Base-by-base conservation (phyloP, 2,888 invertebrate genomes). In the Tenthredo livida region DNA sequence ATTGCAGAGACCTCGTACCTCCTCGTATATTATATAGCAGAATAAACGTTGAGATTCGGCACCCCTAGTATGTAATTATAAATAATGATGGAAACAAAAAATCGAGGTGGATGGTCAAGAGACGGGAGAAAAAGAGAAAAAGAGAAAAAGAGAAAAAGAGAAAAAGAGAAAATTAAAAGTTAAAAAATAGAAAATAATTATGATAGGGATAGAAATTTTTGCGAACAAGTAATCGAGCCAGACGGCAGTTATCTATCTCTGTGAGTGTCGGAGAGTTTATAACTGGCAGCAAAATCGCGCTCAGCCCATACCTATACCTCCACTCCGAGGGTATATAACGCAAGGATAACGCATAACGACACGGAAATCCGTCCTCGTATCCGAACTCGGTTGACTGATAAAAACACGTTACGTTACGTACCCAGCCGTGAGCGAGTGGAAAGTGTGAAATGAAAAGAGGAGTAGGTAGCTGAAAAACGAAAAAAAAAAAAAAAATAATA, bases 291-390 rank as follows among this genome's bases (percentile, higher is more conserved):
- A 21, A 54, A 73, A 73, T 21, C 77, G 54, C 33, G 29, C 2
- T 7, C 43, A 47, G 9, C 12, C 47, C 37, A 6, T 25, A 75
- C 25, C 47, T 40, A 47, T 47, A 9, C 33, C 43, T 47, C 15
- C 4, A 70, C 61, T 61, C 72, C 9, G n/a, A 12, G 47, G 12
- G 47, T 12, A 12, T 47, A 47, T 47, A 47, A 47, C 77, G 77
- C 77, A 77, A 54, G 80, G 61, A 80, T 80, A 80, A 80, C 58
- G 29, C 40, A 80, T 80, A 80, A 80, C 80, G 61, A 80, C 58
- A 61, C 80, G 80, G 80, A 80, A 80, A 80, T 80, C 80, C 80
- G 80, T 80, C 80, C 80, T 61, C 21, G 58, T 58, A 80, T 80
- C 80, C 58, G 61, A 80, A 61, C 58, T 80, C 58, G 80, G 58